These are phyloP conservation scores for Drosophila subpulchrella DNA, from an alignment of 1,140 invertebrate species.

Conservation along the genomic window DNA sequence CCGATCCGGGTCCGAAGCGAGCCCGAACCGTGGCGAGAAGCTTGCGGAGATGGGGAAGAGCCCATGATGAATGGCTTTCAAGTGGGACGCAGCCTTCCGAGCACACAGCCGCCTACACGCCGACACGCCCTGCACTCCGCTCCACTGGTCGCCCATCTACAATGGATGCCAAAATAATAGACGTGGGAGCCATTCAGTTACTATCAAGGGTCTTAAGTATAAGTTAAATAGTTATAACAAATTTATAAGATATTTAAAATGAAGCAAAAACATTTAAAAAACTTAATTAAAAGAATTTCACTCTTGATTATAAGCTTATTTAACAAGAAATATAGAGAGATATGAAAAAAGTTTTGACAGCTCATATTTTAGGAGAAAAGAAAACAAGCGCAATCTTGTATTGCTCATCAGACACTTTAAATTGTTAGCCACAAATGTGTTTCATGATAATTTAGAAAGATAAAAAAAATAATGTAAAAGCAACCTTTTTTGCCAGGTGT, in stretches of 20 bases:
- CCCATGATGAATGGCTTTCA: conserved; percentile 79
- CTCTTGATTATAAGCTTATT: too few species aligned
- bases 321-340: too few species aligned
- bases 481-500: not conserved
- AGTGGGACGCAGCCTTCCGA: conserved; percentile 71
- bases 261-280: too few species aligned
- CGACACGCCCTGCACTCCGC: conserved; percentile 12
- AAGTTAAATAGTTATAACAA: too few species aligned
- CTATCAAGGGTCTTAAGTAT: not conserved
- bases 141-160: conserved; percentile 22
- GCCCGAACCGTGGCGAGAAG: conserved; percentile 16
- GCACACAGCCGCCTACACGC: conserved; percentile 38
- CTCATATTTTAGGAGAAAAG: too few species aligned
- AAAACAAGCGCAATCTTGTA: too few species aligned
- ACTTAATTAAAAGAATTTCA: too few species aligned
- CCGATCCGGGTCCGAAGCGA: conserved; percentile 32
- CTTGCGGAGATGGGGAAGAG: conserved; percentile 2
- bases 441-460: not conserved
- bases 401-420: too few species aligned
- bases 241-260: too few species aligned
- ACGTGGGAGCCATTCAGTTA: not conserved
- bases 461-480: not conserved
- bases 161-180: conserved; percentile 8
- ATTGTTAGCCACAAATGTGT: too few species aligned
- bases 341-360: too few species aligned